Conservation (phyloP, 53 echinoderm and acorn worm species). For the Stichopus horrens region DNA sequence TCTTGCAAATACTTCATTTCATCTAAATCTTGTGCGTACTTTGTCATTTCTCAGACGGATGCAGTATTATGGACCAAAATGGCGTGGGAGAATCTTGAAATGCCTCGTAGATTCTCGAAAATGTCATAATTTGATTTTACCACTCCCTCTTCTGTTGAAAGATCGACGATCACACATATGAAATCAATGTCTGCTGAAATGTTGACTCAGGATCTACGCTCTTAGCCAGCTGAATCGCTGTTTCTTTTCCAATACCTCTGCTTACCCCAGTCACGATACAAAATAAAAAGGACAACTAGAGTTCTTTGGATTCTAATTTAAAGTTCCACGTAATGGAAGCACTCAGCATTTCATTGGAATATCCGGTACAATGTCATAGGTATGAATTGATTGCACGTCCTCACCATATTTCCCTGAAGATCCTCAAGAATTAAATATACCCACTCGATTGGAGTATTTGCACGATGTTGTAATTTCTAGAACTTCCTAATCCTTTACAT, state of each 20-base stretch:
- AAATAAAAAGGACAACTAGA: background rate
- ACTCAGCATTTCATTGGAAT: too few species aligned
- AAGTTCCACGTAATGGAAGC: too few species aligned
- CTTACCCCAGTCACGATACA: slow-evolving; percentile 63
- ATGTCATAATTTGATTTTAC: background rate
- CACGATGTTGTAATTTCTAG: too few species aligned
- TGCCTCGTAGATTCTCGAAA: slow-evolving; percentile 1
- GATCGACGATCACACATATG: background rate
- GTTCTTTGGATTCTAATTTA: too few species aligned
- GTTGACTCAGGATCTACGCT: slow-evolving; percentile 52
- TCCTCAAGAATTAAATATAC: too few species aligned
- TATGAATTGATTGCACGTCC: too few species aligned
- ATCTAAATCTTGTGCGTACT: slow-evolving; percentile 10
- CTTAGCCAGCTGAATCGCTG: slow-evolving; percentile 59
- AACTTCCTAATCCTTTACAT: too few species aligned
- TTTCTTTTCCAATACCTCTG: slow-evolving; percentile 63
- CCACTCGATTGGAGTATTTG: too few species aligned
- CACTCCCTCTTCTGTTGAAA: slow-evolving; percentile 11
- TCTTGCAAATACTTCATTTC: slow-evolving; percentile 33
- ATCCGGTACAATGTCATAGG: too few species aligned
- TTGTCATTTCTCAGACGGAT: slow-evolving; percentile 48
- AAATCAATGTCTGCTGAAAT: slow-evolving; percentile 16
- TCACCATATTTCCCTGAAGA: too few species aligned
- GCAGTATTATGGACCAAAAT: slow-evolving; percentile 65
- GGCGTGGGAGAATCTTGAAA: slow-evolving; percentile 41